Evolutionary conservation across 2,888 invertebrate genomes (phyloP).

Genomic region (Platerodrilus igneus): DNA sequence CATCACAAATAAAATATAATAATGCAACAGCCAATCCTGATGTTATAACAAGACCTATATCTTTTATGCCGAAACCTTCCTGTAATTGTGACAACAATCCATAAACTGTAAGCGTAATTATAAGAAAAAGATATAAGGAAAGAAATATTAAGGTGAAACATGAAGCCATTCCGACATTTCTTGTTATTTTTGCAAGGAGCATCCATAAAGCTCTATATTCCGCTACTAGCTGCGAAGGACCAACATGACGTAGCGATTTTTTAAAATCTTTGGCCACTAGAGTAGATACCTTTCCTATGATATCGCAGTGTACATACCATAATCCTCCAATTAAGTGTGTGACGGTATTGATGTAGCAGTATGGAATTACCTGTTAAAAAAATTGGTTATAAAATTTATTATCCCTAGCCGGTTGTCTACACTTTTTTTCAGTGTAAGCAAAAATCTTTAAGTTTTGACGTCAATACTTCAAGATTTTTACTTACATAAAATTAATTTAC

Average conservation of each 20-base stretch:
- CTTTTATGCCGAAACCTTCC: conserved; percentile 67
- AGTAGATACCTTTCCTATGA: conserved; percentile 60
- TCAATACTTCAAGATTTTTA: too few species aligned
- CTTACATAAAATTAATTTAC: too few species aligned
- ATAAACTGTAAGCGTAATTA: conserved; percentile 70
- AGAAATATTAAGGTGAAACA: conserved; percentile 67
- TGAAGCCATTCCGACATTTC: conserved; percentile 62
- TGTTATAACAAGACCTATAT: conserved; percentile 64
- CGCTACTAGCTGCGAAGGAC: conserved; percentile 64
- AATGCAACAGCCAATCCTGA: conserved; percentile 61
- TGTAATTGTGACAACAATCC: conserved; percentile 69
- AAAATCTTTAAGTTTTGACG: too few species aligned
- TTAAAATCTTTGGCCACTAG: conserved; percentile 67
- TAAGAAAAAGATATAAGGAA: conserved; percentile 64
- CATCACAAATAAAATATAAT: conserved; percentile 69
- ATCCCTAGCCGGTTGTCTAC: background rate
- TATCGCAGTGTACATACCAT: conserved; percentile 65
- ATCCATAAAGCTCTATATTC: conserved; percentile 69
- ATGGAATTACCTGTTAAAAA: conserved; percentile 55
- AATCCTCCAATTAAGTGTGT: conserved; percentile 67
- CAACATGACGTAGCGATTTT: conserved; percentile 61
- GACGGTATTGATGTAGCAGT: conserved; percentile 64
- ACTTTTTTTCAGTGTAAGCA: background rate
- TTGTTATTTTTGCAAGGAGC: conserved; percentile 61
- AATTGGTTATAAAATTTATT: background rate